Base-by-base conservation (phyloP, 2,797 vertebrate genomes). In the Amblyopsis hoosieri region DNA sequence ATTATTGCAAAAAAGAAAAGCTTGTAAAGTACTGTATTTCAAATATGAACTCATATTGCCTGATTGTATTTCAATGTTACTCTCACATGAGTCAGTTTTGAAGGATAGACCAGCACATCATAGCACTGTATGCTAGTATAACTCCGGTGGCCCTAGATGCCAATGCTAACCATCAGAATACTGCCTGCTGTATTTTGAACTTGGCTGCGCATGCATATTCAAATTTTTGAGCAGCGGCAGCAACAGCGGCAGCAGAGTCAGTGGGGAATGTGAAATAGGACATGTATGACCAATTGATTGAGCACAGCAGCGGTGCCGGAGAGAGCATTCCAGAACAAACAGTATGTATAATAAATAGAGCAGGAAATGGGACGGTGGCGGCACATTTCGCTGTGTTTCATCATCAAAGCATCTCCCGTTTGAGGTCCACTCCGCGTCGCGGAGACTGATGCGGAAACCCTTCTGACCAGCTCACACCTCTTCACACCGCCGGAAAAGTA, bases 381-480 rank as follows among this genome's bases (percentile, higher is more conserved):
- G 45, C 14, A 14, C 42, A 75, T 92, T 93, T 86, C 88, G 73
- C 70, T 75, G 65, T 14, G 78, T 91, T 92, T 91, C 89, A 90
- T 93, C 90, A 92, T 86, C 86, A 79, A 81, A 85, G 75, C 31
- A 0, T 74, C 78, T 58, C 54, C 65, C 71, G 13, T 62, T 29
- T 46, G 53, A 78, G 76, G 49, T 63, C 58, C 66, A 63, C 12
- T 70, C 68, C 62, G 31, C 63, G 69, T 54, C 33, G 69, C 59
- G 67, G 47, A 61, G 79, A 81, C 49, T 48, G 71, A 69, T 69
- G 60, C 72, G 55, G 78, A 37, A 72, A 70, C 60, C 17, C 50
- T 64, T 66, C 66, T 67, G 48, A 79, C 78, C 78, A 69, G 66
- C 59, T 72, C 71, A 67, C 52, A 70, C 71, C 61, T 67, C 62